Percentiles rank a stretch among this genome's conserved stretches.
These are phyloP conservation scores for Ophthalmolycus amberensis DNA, from an alignment of 2,113 vertebrate species.

Conservation along the genomic window DNA sequence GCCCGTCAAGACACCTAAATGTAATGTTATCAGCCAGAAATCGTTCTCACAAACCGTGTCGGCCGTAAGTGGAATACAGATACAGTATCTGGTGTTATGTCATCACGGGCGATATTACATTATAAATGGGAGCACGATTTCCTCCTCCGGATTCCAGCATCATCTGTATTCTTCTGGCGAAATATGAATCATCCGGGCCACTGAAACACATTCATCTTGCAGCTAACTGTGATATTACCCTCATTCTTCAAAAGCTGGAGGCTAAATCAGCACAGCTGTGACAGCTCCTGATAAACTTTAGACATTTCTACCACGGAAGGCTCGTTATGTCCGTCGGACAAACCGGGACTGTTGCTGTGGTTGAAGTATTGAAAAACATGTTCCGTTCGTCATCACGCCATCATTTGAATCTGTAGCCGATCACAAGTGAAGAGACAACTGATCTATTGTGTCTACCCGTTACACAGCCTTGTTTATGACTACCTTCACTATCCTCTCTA, in stretches of 20 bases:
- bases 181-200: slow-evolving; percentile 48
- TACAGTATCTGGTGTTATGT: slow-evolving; percentile 24
- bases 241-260: slow-evolving; percentile 65
- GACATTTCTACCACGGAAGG: background rate
- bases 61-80: slow-evolving; percentile 19
- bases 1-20: slow-evolving; percentile 3
- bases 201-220: slow-evolving; percentile 61
- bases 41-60: slow-evolving; percentile 9
- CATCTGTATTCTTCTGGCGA: slow-evolving; percentile 57
- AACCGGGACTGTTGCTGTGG: background rate
- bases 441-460: background rate
- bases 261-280: background rate
- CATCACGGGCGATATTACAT: slow-evolving; percentile 1
- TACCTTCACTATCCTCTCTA: background rate
- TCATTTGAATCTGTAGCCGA: slow-evolving; percentile 5
- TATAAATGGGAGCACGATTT: slow-evolving; percentile 34
- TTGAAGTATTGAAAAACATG: background rate
- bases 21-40: slow-evolving; percentile 10
- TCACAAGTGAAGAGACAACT: background rate
- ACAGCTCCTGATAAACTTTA: slow-evolving; percentile 53
- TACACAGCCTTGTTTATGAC: slow-evolving; percentile 15
- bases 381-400: slow-evolving; percentile 2
- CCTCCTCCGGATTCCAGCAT: slow-evolving; percentile 28
- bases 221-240: slow-evolving; percentile 61
- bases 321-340: slow-evolving; percentile 14